Evolutionary conservation across 2,888 invertebrate species (phyloP).

Genomic region (Aproaerema taeniolella): DNA sequence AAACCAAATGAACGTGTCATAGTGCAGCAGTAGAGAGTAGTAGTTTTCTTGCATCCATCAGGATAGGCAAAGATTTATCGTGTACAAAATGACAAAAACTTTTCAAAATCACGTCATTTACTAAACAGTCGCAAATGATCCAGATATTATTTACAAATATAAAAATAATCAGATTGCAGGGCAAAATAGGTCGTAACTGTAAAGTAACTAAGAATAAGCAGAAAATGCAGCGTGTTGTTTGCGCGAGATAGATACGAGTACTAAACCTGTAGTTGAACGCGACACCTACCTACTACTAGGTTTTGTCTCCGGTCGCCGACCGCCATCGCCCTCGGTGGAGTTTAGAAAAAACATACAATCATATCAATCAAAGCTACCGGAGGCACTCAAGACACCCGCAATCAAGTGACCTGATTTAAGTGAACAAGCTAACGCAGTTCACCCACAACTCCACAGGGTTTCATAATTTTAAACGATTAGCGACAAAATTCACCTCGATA

Average conservation of each 20-base stretch:
- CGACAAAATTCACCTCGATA: constrained; percentile 1
- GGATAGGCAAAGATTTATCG: no score
- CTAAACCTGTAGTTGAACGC: constrained; percentile 42
- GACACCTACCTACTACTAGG: no score
- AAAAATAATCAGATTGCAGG: constrained; percentile 38
- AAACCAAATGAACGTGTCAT: no score
- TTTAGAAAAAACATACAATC: constrained; percentile 24
- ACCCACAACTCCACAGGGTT: background rate
- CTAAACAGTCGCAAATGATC: no score
- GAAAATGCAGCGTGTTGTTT: constrained; percentile 46
- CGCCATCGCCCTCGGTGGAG: constrained; percentile 18
- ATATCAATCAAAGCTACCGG: constrained; percentile 33
- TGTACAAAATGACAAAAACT: no score
- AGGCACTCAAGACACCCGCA: constrained; percentile 25
- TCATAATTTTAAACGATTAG: constrained; percentile 5
- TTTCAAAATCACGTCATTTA: no score
- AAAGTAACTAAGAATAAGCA: constrained; percentile 58
- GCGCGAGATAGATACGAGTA: constrained; percentile 53
- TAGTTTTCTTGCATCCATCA: no score
- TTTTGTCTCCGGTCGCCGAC: constrained; percentile 23
- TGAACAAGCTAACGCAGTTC: constrained; percentile 14
- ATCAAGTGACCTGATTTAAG: constrained; percentile 23
- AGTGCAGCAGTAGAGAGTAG: no score
- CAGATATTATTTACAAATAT: no score
- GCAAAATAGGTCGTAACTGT: constrained; percentile 51